Evolutionary conservation across 1,140 invertebrate species (phyloP).

Genomic region (Mercenaria mercenaria): DNA sequence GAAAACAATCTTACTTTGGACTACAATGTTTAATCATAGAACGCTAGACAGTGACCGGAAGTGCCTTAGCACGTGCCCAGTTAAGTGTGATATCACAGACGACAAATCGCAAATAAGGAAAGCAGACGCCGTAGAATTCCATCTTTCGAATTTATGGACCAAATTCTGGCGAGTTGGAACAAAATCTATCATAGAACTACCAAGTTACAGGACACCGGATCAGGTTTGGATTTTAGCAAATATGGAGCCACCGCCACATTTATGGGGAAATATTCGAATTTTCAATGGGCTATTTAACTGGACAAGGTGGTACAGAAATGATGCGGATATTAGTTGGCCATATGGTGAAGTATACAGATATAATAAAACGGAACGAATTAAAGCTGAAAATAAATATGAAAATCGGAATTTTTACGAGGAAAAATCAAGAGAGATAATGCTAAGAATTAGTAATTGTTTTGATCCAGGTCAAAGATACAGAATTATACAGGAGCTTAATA

Average conservation of each 20-base stretch:
- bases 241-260: conserved; percentile 75
- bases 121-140: conserved; percentile 79
- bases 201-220: conserved; percentile 63
- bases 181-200: conserved; percentile 62
- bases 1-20: conserved; percentile 63
- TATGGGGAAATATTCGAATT: conserved; percentile 63
- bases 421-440: conserved; percentile 85
- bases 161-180: conserved; percentile 39
- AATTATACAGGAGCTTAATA: conserved; percentile 87
- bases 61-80: conserved; percentile 16
- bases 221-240: conserved; percentile 78
- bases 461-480: conserved; percentile 87
- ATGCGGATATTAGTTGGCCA: conserved; percentile 74
- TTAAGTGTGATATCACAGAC: conserved; percentile 70
- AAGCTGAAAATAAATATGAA: conserved; percentile 17
- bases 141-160: conserved; percentile 72
- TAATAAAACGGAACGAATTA: conserved; percentile 12
- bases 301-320: conserved; percentile 77
- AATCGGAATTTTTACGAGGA: conserved; percentile 56
- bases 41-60: neutral
- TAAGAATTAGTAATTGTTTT: conserved; percentile 90
- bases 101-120: conserved; percentile 68
- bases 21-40: conserved; percentile 36
- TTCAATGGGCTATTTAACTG: conserved; percentile 77
- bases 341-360: conserved; percentile 70